Base-by-base conservation (phyloP, 1,140 invertebrate genomes). In the Drosophila ohnishii region DNA sequence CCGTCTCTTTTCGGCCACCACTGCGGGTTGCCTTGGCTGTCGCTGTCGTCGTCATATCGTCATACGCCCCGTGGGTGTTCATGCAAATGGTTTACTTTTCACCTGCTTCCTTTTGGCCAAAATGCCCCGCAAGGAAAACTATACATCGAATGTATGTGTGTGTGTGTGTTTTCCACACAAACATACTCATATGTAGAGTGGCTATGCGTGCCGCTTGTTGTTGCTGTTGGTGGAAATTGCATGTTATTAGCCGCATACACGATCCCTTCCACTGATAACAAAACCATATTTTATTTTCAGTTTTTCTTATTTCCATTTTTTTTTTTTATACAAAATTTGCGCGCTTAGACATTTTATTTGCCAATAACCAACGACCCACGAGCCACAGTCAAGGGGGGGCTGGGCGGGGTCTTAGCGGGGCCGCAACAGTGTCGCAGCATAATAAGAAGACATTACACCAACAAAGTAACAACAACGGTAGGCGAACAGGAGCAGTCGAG, bases 211-310 rank as follows among this genome's bases (percentile, higher is more conserved):
- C 62, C 14, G 56, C 35, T 65, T 35, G 64, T 76, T 69, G 75
- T 69, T 75, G 82, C 64, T 81, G 63, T 70, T 70, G 66, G 51
- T 87, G 84, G 79, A 87, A 86, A 86, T 86, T 86, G 84, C 84
- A 86, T 86, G 83, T 86, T 86, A 86, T 86, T 86, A 86, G 84
- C 76, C 83, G 75, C 84, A 86, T 86, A 86, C 83, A 86, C 72
- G 83, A 86, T 86, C 72, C 83, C 83, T 74, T 79, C 83, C 79
- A 88, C 80, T 80, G 83, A 86, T 86, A 86, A 70, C 69, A 50
- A 77, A 86, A 83, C 83, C 83, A 86, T 86, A 86, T 88, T 86
- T 86, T 86, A 86, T 88, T 88, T 53, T 53, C 50, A 53, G 32
- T 53, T 53, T 53, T 53, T 53, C 50, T 35, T 70, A 71, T 70